Evolutionary conservation across 2,888 invertebrate species (phyloP).

Genomic region (Agonopterix alstromeriana): DNA sequence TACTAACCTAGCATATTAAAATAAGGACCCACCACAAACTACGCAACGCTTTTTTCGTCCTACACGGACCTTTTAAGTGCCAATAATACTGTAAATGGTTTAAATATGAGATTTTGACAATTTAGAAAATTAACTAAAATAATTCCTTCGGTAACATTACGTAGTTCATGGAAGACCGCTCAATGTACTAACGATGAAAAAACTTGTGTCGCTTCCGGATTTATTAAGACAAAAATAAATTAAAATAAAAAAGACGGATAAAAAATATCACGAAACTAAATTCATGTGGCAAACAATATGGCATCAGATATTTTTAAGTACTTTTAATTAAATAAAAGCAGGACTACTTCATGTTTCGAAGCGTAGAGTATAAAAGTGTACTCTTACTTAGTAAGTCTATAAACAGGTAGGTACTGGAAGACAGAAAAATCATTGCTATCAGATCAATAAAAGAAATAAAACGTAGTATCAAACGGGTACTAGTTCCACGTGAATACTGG

Average conservation of each 20-base stretch:
- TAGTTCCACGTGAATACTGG: slow-evolving; percentile 54
- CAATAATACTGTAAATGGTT: background rate
- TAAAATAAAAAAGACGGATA: slow-evolving; percentile 46
- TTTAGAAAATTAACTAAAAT: no score
- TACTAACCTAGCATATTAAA: slow-evolving; percentile 48
- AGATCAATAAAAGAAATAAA: slow-evolving; percentile 53
- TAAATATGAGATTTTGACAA: background rate
- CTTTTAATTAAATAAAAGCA: slow-evolving; percentile 53
- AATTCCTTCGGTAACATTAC: no score
- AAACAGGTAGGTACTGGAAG: slow-evolving; percentile 54
- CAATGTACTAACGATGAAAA: slow-evolving; percentile 35
- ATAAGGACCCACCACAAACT: slow-evolving; percentile 15
- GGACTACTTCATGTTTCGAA: slow-evolving; percentile 18
- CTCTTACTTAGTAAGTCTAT: slow-evolving; percentile 35
- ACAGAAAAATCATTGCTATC: slow-evolving; percentile 69
- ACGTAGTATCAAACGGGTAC: slow-evolving; percentile 39
- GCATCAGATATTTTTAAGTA: slow-evolving; percentile 70
- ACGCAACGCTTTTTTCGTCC: slow-evolving; percentile 28
- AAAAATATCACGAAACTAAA: slow-evolving; percentile 71
- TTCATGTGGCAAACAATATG: slow-evolving; percentile 74
- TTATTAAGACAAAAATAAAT: slow-evolving; percentile 47
- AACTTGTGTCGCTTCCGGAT: slow-evolving; percentile 36
- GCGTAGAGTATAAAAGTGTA: slow-evolving; percentile 25
- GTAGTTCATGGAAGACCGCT: no score
- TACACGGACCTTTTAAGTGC: no score